Evolutionary conservation across 2,113 vertebrate genomes (phyloP), one percentile per base, ranked within the genome.

Genomic region (Opisthocomus hoazin): DNA sequence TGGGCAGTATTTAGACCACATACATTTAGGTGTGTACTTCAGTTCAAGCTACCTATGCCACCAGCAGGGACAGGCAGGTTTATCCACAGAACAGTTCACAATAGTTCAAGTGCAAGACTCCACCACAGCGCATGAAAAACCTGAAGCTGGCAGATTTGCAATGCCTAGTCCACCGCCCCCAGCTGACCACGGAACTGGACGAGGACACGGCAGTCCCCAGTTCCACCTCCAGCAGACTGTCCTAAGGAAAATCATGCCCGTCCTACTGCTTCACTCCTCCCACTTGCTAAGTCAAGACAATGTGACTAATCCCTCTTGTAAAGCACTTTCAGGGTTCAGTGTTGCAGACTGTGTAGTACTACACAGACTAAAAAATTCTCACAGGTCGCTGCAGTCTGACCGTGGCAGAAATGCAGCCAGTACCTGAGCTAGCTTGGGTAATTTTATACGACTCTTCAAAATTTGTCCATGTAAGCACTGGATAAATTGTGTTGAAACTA

Each of bases 101-200:
- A 30, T 6, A 53, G 39, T 32, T 29, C 9, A 82, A 84, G 15
- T 18, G 14, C 18, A 87, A 63, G 36, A 81, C 10, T 9, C 7
- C 24, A 71, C 14, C 26, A 48, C 18, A 68, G 15, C 0, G 1
- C 36, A 39, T 9, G 5, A 56, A 82, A 80, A 73, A 30, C 23
- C 26, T 69, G 34, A 82, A 54, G 21, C 9, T 29, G 21, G 10
- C 7, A 48, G 24, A 68, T 75, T 64, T 73, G 18, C 6, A 34
- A 53, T 22, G 15, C 5, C 4, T 1, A 1, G 15, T 48, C 20
- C 48, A 60, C 34, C 4, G 2, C 32, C 32, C 6, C 3, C 5
- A 4, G 53, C 7, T 48, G 45, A 71, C 4, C 12, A 20, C 12
- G 13, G 14, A 78, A n/a, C 4, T 10, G 5, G 39, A 61, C 1